Percentiles rank a stretch among this genome's conserved stretches.
These are phyloP conservation scores for Podarcis lilfordi DNA, from an alignment of 2,797 vertebrate genomes.

Conservation along the genomic window DNA sequence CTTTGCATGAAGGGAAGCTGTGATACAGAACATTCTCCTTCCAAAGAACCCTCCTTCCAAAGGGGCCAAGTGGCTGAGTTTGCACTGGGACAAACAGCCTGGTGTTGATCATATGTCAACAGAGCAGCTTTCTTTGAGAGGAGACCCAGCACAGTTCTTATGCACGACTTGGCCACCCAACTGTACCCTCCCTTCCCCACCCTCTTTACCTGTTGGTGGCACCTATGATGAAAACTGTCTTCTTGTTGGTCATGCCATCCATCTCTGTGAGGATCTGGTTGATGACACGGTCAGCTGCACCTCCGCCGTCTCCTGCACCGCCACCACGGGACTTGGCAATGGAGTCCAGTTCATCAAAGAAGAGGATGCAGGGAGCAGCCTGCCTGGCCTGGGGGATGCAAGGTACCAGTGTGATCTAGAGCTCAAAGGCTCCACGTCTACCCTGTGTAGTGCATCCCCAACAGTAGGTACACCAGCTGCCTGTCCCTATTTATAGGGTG, in stretches of 20 bases:
- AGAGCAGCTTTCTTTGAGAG: neutral
- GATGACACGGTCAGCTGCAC: slow-evolving; percentile 70
- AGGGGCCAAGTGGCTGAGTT: neutral
- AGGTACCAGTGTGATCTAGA: neutral
- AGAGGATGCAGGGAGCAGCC: slow-evolving; percentile 71
- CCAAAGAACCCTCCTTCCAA: too few species aligned
- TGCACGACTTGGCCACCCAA: neutral
- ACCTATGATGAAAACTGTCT: slow-evolving; percentile 74
- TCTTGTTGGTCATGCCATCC: slow-evolving; percentile 75
- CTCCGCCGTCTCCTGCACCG: slow-evolving; percentile 64
- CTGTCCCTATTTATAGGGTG: neutral
- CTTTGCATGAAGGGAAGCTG: too few species aligned
- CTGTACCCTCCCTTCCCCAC: neutral
- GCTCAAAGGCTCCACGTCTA: neutral
- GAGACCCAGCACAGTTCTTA: neutral
- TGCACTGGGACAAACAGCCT: neutral
- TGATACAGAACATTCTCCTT: too few species aligned
- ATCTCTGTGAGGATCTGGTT: slow-evolving; percentile 75
- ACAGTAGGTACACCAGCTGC: neutral
- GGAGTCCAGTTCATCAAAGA: slow-evolving; percentile 74
- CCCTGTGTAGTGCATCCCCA: neutral
- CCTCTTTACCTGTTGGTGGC: slow-evolving; percentile 70
- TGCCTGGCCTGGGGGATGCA: slow-evolving; percentile 63
- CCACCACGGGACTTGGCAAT: slow-evolving; percentile 72
- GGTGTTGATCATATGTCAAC: neutral